A percentile compares a stretch with the other conserved stretches of the same genome.
These are phyloP conservation scores for Orthosia gracilis DNA, from an alignment of 2,888 invertebrate species.

Conservation along the genomic window DNA sequence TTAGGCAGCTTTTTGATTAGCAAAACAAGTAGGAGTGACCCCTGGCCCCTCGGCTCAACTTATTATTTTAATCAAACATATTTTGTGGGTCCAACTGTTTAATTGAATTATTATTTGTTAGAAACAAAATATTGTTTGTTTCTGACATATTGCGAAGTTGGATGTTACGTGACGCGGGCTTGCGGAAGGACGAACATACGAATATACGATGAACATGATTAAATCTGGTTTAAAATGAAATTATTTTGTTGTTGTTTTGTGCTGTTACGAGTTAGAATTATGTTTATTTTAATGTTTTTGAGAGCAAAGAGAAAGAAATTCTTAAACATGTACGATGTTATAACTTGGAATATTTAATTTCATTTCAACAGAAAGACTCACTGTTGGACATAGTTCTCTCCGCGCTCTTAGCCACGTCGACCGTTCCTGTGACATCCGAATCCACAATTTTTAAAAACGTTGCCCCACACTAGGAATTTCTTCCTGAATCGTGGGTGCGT, in stretches of 20 bases:
- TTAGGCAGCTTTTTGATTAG: slow-evolving; percentile 53
- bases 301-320: not conserved
- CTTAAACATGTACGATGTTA: not conserved
- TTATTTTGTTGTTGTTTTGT: slow-evolving; percentile 25
- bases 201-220: not conserved
- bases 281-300: not conserved
- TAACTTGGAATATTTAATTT: not conserved
- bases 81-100: slow-evolving; percentile 39
- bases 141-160: slow-evolving; percentile 49
- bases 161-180: slow-evolving; percentile 19
- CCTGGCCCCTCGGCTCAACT: slow-evolving; percentile 16
- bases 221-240: slow-evolving; percentile 10
- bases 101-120: slow-evolving; percentile 61
- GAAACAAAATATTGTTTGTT: slow-evolving; percentile 56
- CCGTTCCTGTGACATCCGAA: too few relatives aligned
- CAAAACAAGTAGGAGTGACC: slow-evolving; percentile 38
- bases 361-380: too few relatives aligned
- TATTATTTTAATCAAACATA: slow-evolving; percentile 60
- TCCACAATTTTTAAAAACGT: too few relatives aligned
- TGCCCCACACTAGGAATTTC: too few relatives aligned
- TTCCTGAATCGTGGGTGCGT: too few relatives aligned
- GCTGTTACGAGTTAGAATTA: not conserved
- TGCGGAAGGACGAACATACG: slow-evolving; percentile 21
- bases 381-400: too few relatives aligned
- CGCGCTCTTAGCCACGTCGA: too few relatives aligned